Conservation (phyloP, 2,113 vertebrate genomes). For the Passer montanus region DNA sequence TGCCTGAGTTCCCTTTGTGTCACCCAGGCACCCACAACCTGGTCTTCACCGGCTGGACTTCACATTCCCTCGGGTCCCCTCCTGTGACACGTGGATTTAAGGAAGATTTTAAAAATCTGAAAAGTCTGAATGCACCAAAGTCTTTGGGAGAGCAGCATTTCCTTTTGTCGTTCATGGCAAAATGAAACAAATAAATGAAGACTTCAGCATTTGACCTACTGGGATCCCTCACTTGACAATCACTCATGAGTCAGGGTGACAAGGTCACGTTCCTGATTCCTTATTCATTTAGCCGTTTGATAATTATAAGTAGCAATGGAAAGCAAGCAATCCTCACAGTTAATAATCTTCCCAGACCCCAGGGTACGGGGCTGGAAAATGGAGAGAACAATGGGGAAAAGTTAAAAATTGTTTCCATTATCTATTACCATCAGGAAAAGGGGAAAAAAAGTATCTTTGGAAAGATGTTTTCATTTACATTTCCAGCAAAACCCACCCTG, state of each 20-base stretch:
- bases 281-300: slow-evolving; percentile 51
- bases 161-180: background rate
- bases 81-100: background rate
- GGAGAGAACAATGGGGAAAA: slow-evolving; percentile 16
- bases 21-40: background rate
- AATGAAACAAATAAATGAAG: slow-evolving; percentile 40
- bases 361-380: background rate
- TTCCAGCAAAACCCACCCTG: background rate
- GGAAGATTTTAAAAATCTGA: background rate
- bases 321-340: slow-evolving; percentile 29
- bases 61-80: background rate
- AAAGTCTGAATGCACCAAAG: background rate
- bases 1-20: slow-evolving; percentile 17
- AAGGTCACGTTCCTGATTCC: slow-evolving; percentile 55
- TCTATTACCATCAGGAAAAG: background rate
- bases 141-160: background rate
- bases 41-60: background rate
- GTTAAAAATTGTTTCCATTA: background rate
- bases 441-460: background rate
- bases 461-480: background rate
- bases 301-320: slow-evolving; percentile 44
- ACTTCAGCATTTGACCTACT: slow-evolving; percentile 26
- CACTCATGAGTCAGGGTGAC: slow-evolving; percentile 50
- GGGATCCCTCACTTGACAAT: slow-evolving; percentile 54
- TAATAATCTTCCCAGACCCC: slow-evolving; percentile 48